Evolutionary conservation across 2,113 vertebrate genomes (phyloP).

Genomic region (Charina bottae): DNA sequence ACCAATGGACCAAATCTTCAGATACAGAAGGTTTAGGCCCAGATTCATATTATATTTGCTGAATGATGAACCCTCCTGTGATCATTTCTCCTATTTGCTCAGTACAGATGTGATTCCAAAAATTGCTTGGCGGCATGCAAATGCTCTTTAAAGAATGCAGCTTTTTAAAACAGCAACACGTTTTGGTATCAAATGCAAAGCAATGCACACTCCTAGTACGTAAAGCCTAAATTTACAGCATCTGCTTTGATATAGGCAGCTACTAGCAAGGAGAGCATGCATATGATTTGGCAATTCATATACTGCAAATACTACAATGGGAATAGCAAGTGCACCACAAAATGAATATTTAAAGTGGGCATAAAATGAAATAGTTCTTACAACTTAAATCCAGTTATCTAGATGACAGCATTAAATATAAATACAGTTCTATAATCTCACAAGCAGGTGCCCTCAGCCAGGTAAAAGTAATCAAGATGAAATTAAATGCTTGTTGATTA

Average conservation of each 20-base stretch:
- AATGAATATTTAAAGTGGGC: neutral
- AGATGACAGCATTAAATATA: slow-evolving; percentile 43
- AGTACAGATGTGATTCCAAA: neutral
- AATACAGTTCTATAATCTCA: slow-evolving; percentile 51
- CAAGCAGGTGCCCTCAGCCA: slow-evolving; percentile 56
- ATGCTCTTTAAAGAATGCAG: neutral
- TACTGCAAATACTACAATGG: neutral
- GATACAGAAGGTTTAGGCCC: neutral
- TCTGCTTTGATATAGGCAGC: neutral
- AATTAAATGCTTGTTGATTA: slow-evolving; percentile 43
- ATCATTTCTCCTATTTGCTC: neutral
- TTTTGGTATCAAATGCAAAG: neutral
- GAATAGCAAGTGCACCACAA: neutral
- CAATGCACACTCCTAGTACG: too few relatives aligned
- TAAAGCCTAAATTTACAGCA: neutral
- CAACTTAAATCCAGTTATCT: slow-evolving; percentile 34
- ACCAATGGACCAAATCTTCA: neutral
- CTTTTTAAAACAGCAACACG: neutral
- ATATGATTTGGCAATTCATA: neutral
- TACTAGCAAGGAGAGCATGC: neutral
- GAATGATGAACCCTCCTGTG: neutral
- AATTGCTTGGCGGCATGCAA: neutral
- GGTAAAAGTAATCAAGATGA: slow-evolving; percentile 46
- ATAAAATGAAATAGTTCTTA: slow-evolving; percentile 25
- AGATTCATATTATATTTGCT: neutral